These are phyloP conservation scores for Oncorhynchus nerka DNA, from an alignment of 2,113 vertebrate genomes.

Conservation along the genomic window DNA sequence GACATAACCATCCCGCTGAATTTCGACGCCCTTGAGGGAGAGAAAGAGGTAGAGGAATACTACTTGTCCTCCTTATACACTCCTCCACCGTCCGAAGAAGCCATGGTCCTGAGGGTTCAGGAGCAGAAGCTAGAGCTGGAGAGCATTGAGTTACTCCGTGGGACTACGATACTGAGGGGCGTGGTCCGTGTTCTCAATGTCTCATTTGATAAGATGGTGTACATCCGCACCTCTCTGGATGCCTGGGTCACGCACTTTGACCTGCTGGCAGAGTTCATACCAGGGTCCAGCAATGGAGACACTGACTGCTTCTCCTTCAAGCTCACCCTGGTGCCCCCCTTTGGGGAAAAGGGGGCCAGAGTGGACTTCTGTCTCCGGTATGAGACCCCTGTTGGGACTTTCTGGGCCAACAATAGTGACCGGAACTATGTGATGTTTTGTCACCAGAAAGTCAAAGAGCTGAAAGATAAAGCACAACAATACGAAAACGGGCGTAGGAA, in stretches of 20 bases:
- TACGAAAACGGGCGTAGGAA: constrained; percentile 76
- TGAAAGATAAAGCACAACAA: constrained; percentile 61
- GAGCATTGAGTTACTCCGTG: constrained; percentile 76
- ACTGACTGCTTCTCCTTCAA: constrained; percentile 90
- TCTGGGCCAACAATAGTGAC: constrained; percentile 91
- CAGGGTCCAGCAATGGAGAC: constrained; percentile 78
- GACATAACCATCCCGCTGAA: constrained; percentile 68
- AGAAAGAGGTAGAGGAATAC: constrained; percentile 76
- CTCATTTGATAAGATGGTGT: constrained; percentile 87
- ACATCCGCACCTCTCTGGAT: constrained; percentile 86
- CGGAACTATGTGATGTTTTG: constrained; percentile 86
- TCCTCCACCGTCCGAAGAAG: constrained; percentile 73
- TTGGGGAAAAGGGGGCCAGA: constrained; percentile 76
- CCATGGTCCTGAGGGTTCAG: constrained; percentile 76
- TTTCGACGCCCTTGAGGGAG: constrained; percentile 48
- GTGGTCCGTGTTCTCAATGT: constrained; percentile 88
- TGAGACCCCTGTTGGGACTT: constrained; percentile 85
- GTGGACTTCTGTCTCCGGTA: constrained; percentile 95
- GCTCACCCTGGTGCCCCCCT: constrained; percentile 85
- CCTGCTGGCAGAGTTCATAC: constrained; percentile 86
- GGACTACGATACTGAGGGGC: constrained; percentile 81
- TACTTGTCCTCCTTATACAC: constrained; percentile 77
- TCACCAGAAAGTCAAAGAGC: constrained; percentile 71
- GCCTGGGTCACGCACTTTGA: constrained; percentile 89
- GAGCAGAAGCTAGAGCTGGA: constrained; percentile 84